Conservation (phyloP, 2,888 invertebrate species). For the Hanleya hanleyi region DNA sequence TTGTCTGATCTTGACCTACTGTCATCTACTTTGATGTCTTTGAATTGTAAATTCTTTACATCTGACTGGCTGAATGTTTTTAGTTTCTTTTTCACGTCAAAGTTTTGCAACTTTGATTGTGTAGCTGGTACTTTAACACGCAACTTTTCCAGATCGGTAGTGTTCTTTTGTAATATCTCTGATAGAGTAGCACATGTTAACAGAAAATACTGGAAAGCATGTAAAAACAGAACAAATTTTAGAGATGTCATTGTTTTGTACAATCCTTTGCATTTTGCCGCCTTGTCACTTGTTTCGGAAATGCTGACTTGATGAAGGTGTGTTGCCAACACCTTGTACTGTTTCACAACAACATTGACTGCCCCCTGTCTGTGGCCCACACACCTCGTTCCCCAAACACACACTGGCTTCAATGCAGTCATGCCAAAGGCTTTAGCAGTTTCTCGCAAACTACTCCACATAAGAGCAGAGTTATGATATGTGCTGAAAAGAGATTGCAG, state of each 20-base stretch:
- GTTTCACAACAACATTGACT: background rate
- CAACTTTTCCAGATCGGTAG: background rate
- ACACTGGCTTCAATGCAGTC: background rate
- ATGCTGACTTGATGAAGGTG: slow-evolving; percentile 6
- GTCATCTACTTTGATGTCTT: background rate
- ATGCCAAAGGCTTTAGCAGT: background rate
- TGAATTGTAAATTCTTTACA: background rate
- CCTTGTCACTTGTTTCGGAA: background rate
- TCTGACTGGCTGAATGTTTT: background rate
- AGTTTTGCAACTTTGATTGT: background rate
- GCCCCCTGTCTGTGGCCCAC: background rate
- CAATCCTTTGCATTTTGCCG: background rate
- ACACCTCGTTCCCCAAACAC: background rate
- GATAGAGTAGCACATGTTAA: background rate
- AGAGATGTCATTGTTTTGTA: background rate
- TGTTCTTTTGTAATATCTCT: background rate
- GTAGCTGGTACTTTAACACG: background rate
- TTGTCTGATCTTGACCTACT: no score
- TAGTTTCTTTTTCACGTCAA: background rate
- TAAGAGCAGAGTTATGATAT: background rate
- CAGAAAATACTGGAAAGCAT: background rate
- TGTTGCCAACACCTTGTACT: background rate
- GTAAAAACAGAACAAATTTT: background rate
- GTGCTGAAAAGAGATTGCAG: background rate
- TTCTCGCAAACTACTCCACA: background rate